Conservation (phyloP, 2,113 vertebrate species). For the Rhynchomys soricoides region DNA sequence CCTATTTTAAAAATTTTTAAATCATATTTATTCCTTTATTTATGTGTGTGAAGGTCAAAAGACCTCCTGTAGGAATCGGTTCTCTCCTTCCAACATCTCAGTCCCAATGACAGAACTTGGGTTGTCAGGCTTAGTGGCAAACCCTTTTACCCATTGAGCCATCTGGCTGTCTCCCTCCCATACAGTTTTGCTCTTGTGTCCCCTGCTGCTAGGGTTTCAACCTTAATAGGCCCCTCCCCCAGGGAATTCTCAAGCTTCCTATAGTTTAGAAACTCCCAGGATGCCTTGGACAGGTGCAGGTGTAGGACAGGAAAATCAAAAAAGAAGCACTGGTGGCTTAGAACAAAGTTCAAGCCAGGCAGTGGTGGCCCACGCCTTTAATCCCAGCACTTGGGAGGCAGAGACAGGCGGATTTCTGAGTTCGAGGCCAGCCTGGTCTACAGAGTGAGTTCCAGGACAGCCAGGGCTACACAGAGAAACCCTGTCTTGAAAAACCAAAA, state of each 20-base stretch:
- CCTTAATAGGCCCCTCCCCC: background rate
- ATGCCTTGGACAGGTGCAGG: background rate
- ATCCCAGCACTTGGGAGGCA: too few relatives aligned
- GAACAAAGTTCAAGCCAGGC: background rate
- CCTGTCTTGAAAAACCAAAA: too few relatives aligned
- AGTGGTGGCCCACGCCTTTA: too few relatives aligned
- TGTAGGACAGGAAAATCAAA: background rate
- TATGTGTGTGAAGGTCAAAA: background rate
- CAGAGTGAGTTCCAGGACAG: too few relatives aligned
- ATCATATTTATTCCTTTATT: too few relatives aligned
- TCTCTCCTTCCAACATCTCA: background rate
- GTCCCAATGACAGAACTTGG: background rate
- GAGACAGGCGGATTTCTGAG: too few relatives aligned
- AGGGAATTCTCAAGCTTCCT: background rate
- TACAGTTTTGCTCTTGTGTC: background rate
- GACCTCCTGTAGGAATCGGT: background rate
- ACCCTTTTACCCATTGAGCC: background rate
- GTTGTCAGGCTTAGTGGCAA: background rate
- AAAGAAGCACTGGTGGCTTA: background rate
- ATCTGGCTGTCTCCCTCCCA: background rate
- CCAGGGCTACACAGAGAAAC: too few relatives aligned
- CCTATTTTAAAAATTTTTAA: too few relatives aligned
- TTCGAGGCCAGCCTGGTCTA: too few relatives aligned
- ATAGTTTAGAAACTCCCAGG: background rate
- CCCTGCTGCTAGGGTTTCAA: background rate